A percentile compares a stretch with the other conserved stretches of the same genome.
Conservation (phyloP, 2,113 vertebrate species). For the Pristiophorus japonicus region DNA sequence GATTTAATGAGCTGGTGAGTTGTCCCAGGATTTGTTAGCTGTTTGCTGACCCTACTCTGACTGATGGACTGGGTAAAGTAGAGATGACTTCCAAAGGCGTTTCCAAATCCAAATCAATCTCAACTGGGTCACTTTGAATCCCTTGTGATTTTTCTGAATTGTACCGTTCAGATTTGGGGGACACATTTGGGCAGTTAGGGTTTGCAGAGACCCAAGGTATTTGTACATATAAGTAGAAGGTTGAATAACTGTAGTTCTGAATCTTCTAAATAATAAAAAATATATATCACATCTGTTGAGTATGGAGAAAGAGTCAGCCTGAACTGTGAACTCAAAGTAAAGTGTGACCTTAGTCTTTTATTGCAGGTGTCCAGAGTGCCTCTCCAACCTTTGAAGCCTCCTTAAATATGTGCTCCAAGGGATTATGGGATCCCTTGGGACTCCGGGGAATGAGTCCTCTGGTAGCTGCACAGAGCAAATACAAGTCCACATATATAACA, state of each 20-base stretch:
- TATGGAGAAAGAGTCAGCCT: too few relatives aligned
- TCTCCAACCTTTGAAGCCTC: too few relatives aligned
- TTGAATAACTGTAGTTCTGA: background rate
- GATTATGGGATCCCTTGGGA: too few relatives aligned
- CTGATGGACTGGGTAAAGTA: too few relatives aligned
- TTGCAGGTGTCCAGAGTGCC: too few relatives aligned
- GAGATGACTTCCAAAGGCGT: background rate
- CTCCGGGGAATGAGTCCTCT: too few relatives aligned
- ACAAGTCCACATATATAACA: too few relatives aligned
- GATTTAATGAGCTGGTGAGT: background rate
- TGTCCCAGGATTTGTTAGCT: background rate
- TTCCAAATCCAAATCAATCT: background rate
- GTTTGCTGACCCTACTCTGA: background rate
- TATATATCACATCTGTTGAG: too few relatives aligned
- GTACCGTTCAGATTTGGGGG: background rate
- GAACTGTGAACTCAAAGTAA: too few relatives aligned
- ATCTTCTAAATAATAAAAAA: background rate
- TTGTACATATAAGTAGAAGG: background rate
- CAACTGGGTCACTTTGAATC: background rate
- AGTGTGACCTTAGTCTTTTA: too few relatives aligned
- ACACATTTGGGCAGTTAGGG: background rate
- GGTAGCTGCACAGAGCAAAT: too few relatives aligned
- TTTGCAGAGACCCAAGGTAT: background rate
- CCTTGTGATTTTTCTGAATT: background rate
- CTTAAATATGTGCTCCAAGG: too few relatives aligned